phyloP scores from a whole-genome alignment of 2,888 invertebrate species.

The Campoplex nolae region DNA sequence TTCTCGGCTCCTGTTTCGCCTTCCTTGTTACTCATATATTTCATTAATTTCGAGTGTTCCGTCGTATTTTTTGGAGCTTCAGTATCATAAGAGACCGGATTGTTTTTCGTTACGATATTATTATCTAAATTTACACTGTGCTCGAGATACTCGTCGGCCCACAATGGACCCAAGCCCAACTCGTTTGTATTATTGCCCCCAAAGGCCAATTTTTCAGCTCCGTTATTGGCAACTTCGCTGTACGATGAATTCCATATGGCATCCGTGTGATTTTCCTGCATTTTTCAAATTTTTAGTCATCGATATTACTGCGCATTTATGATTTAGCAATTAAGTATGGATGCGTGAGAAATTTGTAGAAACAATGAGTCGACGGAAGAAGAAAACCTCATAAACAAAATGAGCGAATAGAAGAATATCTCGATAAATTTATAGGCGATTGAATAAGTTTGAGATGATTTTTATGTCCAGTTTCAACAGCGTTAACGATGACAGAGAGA shows the following conservation, averaged over 20 bases:
- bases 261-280: conserved; percentile 81
- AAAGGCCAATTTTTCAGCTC: conserved; percentile 17
- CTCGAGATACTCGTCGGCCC: conserved; percentile 88
- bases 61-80: conserved; percentile 87
- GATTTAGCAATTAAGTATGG: background rate
- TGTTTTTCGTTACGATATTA: conserved; percentile 75
- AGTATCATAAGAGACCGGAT: conserved; percentile 69
- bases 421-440: too few relatives aligned
- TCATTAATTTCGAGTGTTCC: conserved; percentile 92
- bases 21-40: conserved; percentile 91
- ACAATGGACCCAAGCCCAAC: conserved; percentile 86
- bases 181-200: conserved; percentile 81
- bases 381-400: background rate
- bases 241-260: conserved; percentile 85
- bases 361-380: background rate
- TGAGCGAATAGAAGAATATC: background rate
- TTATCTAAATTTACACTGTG: conserved; percentile 78
- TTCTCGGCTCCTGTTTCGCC: conserved; percentile 85
- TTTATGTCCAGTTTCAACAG: background rate
- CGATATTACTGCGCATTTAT: too few relatives aligned
- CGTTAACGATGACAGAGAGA: background rate
- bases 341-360: background rate
- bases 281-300: background rate
- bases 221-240: conserved; percentile 13
- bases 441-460: background rate